Evolutionary conservation across 2,113 vertebrate species (phyloP), one percentile per base, ranked within the genome.

Genomic region (Trachemys scripta): DNA sequence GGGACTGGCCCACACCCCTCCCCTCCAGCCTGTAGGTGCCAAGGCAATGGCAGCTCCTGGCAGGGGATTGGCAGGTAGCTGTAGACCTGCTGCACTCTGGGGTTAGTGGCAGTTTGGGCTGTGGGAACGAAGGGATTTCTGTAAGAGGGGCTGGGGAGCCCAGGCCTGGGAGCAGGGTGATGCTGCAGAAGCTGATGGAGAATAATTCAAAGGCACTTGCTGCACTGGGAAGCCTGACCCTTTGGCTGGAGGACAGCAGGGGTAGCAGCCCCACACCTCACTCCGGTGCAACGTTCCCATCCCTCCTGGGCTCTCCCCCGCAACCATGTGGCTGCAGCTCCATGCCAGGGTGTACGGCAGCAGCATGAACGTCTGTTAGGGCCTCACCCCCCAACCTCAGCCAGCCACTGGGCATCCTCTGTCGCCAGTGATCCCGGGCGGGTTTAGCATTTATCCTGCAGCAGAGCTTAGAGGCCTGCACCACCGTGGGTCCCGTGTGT

Each of bases 61-160:
- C 57, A 59, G 83, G 91, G 89, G 87, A 89, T 81, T 87, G 95
- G 89, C 80, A 54, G 92, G 53, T 1, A 1, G 69, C 78, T 75
- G 50, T 96, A 95, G 96, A 95, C 93, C 91, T 14, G 0, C 84
- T 59, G 87, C 88, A 62, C 88, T 76, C 42, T 0, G 51, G 87
- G 82, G 96, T 97, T 98, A 97, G 76, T 0, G 31, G 82, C 49
- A 3, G 0, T 84, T 75, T 76, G n/a, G 85, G 79, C 53, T 80
- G 14, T 5, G 11, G 51, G 88, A 95, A 97, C 97, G 97, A 97
- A 97, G 94, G 89, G 97, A 96, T 98, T 97, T 97, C 92, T 95
- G 62, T 91, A 97, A 94, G 92, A 1, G 0, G 90, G 80, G 85
- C 38, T 93, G 93, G 29, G 59, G 29, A 62, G 59, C 5, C 25